phyloP scores from a whole-genome alignment of 2,888 invertebrate species.

The Dilophus febrilis region DNA sequence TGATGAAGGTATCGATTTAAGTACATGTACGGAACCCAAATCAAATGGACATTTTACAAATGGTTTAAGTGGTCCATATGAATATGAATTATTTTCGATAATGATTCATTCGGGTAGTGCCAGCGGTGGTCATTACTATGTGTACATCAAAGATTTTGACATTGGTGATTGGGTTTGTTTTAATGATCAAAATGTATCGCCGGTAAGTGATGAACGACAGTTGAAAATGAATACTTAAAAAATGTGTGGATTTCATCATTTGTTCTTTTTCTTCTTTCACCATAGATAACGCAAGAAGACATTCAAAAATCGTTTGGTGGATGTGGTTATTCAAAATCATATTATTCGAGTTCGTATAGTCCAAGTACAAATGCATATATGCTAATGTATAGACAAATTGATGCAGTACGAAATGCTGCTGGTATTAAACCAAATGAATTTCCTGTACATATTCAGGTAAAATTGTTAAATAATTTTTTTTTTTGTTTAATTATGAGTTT shows the following conservation, averaged over 20 bases:
- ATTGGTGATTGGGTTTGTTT: constrained; percentile 71
- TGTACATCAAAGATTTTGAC: constrained; percentile 68
- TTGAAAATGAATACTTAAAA: neutral
- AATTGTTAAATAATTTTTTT: neutral
- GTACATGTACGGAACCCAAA: constrained; percentile 20
- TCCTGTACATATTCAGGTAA: constrained; percentile 50
- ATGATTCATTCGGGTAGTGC: constrained; percentile 88
- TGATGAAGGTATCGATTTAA: constrained; percentile 50
- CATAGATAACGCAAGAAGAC: constrained; percentile 59
- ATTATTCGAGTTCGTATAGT: constrained; percentile 56
- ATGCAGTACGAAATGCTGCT: constrained; percentile 41
- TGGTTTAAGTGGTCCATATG: constrained; percentile 43
- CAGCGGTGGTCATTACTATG: constrained; percentile 81
- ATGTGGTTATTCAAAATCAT: constrained; percentile 38
- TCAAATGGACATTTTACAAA: constrained; percentile 31
- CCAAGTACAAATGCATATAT: constrained; percentile 80
- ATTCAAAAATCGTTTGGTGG: constrained; percentile 71
- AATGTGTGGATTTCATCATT: neutral
- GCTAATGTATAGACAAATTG: constrained; percentile 73
- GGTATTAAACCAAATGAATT: constrained; percentile 50
- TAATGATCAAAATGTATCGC: constrained; percentile 67
- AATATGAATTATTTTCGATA: constrained; percentile 76
- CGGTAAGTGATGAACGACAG: constrained; percentile 32
- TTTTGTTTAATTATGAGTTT: neutral
- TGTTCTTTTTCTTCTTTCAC: constrained; percentile 7